These are phyloP conservation scores for Chelonoidis abingdonii DNA, from an alignment of 2,113 vertebrate species.

Conservation along the genomic window DNA sequence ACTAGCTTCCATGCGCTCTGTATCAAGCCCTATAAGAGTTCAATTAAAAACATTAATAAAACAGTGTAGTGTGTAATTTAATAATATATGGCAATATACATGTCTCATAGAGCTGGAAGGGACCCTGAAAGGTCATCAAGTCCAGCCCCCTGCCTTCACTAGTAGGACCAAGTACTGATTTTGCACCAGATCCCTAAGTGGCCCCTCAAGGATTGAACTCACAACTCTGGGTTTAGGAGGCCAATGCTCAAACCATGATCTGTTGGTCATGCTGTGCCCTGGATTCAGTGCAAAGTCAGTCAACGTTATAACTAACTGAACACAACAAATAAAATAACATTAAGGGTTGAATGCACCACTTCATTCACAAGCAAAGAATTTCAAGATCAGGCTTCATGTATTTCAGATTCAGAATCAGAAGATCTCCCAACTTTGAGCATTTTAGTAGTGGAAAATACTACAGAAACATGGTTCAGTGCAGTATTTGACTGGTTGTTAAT, in stretches of 20 bases:
- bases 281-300: neutral
- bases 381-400: neutral
- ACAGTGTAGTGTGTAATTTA: neutral
- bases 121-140: too few species aligned
- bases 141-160: too few species aligned
- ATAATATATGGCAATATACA: too few species aligned
- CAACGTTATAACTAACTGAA: slow-evolving; percentile 3
- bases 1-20: neutral
- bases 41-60: neutral
- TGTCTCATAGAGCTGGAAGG: too few species aligned
- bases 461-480: neutral
- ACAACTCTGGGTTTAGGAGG: too few species aligned
- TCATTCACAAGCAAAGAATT: neutral
- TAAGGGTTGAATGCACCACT: neutral
- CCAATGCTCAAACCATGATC: neutral
- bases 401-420: neutral
- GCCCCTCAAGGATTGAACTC: too few species aligned
- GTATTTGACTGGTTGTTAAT: neutral
- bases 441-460: neutral
- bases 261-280: neutral
- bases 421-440: neutral
- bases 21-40: neutral
- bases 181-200: too few species aligned
- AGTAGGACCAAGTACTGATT: too few species aligned
- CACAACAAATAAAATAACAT: neutral